Conservation (phyloP, 2,888 invertebrate genomes). For the Fragum sueziense region DNA sequence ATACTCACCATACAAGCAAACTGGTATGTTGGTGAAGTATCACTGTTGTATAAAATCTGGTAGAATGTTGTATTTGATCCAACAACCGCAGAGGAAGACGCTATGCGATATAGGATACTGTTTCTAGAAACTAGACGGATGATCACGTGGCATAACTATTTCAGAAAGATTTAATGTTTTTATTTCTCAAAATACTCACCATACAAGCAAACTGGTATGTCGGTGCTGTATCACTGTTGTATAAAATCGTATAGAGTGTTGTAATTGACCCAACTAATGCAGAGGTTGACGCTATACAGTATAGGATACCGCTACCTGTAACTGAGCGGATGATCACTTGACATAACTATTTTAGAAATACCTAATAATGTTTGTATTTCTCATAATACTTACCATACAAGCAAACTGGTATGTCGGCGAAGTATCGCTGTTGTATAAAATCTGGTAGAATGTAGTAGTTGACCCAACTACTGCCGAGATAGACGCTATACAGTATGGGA, state of each 20-base stretch:
- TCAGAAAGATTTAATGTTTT: not conserved
- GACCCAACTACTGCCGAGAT: constrained; percentile 20
- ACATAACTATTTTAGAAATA: not conserved
- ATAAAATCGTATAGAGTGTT: constrained; percentile 47
- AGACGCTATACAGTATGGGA: constrained; percentile 36
- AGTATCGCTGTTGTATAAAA: constrained; percentile 42
- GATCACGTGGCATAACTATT: too few species aligned
- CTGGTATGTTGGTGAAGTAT: not conserved
- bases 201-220: constrained; percentile 22
- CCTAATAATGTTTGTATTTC: too few species aligned
- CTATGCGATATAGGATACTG: too few species aligned
- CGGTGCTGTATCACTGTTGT: constrained; percentile 24
- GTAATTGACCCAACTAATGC: constrained; percentile 13
- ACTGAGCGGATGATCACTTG: constrained; percentile 11
- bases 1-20: constrained; percentile 21
- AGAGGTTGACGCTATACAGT: constrained; percentile 37
- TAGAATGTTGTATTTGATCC: constrained; percentile 33
- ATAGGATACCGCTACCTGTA: constrained; percentile 28
- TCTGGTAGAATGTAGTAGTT: constrained; percentile 41
- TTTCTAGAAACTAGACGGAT: too few species aligned
- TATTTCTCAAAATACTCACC: too few species aligned
- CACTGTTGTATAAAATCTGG: constrained; percentile 39
- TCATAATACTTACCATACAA: constrained; percentile 30
- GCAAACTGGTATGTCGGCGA: constrained; percentile 17
- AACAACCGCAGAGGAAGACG: too few species aligned